These are phyloP conservation scores for Paramormyrops hopkinsi DNA, from an alignment of 2,797 vertebrate genomes.

Conservation along the genomic window DNA sequence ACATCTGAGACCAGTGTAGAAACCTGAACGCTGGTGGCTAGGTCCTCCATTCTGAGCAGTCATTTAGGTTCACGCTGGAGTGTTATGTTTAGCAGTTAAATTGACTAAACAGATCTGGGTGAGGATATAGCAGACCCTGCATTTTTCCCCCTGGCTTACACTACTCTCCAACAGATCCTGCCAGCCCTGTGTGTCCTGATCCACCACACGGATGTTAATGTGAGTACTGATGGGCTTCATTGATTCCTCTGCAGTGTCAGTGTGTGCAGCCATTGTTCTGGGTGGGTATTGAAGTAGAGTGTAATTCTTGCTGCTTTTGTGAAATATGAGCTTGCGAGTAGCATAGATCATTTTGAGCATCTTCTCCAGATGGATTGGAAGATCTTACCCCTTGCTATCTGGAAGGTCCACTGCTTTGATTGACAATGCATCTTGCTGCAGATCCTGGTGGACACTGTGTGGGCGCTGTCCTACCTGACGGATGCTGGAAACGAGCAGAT, in stretches of 20 bases:
- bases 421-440: constrained; percentile 37
- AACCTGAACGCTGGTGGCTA: neutral
- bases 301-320: neutral
- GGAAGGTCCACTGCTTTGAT: neutral
- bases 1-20: neutral
- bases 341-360: neutral
- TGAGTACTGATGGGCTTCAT: constrained; percentile 63
- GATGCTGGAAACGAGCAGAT: constrained; percentile 98
- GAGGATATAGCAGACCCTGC: no score
- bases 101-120: neutral
- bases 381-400: neutral
- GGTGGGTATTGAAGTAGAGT: neutral
- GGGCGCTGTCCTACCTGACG: constrained; percentile 97
- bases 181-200: constrained; percentile 95
- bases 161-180: constrained; percentile 70
- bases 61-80: neutral
- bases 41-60: neutral
- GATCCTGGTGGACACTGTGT: constrained; percentile 98
- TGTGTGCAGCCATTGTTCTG: neutral
- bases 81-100: neutral
- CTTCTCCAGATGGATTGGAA: no score
- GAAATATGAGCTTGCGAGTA: neutral
- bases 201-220: constrained; percentile 98
- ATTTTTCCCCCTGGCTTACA: neutral
- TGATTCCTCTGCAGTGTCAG: neutral